A percentile compares a stretch with the other conserved stretches of the same genome.
Conservation (phyloP, 2,113 vertebrate species). For the Rutilus rutilus region DNA sequence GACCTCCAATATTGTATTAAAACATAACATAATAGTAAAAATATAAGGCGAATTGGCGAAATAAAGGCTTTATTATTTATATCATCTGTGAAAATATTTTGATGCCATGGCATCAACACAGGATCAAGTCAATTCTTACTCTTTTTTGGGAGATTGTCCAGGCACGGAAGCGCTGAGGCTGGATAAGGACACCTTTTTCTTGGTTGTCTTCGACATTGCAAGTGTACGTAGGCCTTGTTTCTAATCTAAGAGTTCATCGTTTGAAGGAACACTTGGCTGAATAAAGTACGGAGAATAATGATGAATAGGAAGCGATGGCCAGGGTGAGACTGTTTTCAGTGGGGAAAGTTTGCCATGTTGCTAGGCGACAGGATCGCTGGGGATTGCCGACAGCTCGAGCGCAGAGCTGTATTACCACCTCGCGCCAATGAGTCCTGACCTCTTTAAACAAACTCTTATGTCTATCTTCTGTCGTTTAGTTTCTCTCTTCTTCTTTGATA, state of each 20-base stretch:
- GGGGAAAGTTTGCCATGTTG: constrained; percentile 64
- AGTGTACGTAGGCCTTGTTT: background rate
- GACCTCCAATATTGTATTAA: background rate
- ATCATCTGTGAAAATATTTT: background rate
- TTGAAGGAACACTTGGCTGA: background rate
- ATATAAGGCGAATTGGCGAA: background rate
- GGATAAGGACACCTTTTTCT: constrained; percentile 72
- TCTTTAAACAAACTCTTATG: background rate
- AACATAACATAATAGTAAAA: background rate
- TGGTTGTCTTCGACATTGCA: constrained; percentile 73
- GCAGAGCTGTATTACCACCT: constrained; percentile 14
- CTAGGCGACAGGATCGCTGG: constrained; percentile 58
- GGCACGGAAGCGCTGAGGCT: constrained; percentile 71
- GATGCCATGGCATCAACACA: background rate
- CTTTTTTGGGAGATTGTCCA: constrained; percentile 70
- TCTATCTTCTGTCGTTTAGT: background rate
- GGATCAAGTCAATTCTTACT: constrained; percentile 72
- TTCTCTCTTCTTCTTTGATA: background rate
- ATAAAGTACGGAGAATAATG: background rate
- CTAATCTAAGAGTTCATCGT: background rate
- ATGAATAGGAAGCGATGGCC: background rate
- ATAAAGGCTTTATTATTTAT: background rate
- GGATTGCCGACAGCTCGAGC: constrained; percentile 22
- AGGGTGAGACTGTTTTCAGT: constrained; percentile 1
- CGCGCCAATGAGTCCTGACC: constrained; percentile 1